A percentile compares a stretch with the other conserved stretches of the same genome.
Evolutionary conservation across 1,140 invertebrate species (phyloP).

Genomic region (Drosophila bipectinata): DNA sequence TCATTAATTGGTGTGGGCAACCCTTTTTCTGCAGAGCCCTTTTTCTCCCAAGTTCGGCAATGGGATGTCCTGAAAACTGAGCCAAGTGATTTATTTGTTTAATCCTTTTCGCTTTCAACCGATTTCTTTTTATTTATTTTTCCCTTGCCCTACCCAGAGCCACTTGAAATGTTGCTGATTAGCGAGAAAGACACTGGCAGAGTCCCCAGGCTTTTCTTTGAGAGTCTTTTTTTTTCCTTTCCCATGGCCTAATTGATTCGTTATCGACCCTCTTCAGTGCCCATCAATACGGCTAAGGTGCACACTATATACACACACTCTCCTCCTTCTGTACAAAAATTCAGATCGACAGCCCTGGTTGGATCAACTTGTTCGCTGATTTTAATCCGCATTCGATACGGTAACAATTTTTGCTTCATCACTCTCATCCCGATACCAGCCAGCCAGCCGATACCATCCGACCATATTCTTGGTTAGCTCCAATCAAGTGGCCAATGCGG

Average conservation of each 20-base stretch:
- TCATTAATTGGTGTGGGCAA: constrained; percentile 82
- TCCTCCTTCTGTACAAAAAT: background rate
- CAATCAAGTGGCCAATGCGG: constrained; percentile 19
- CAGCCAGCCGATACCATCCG: background rate
- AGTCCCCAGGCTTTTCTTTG: background rate
- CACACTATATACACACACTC: too few species aligned
- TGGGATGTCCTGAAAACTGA: constrained; percentile 54
- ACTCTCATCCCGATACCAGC: constrained; percentile 23
- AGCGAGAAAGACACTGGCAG: constrained; percentile 4
- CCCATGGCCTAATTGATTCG: constrained; percentile 53
- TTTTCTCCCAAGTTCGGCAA: constrained; percentile 5
- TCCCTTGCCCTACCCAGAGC: background rate
- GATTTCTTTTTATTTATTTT: constrained; percentile 62
- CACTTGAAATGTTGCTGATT: constrained; percentile 79
- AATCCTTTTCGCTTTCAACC: constrained; percentile 73
- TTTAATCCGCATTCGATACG: constrained; percentile 82
- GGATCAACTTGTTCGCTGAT: constrained; percentile 74
- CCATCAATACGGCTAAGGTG: constrained; percentile 28
- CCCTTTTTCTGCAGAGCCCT: constrained; percentile 43
- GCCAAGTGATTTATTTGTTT: constrained; percentile 82
- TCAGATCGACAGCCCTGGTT: constrained; percentile 37
- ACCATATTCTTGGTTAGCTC: too few species aligned
- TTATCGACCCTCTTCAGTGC: constrained; percentile 32
- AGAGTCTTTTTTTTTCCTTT: background rate
- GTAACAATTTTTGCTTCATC: constrained; percentile 79